These are phyloP conservation scores for Plumapathes pennacea DNA, from an alignment of 92 coral and sea anemone species.

Conservation along the genomic window DNA sequence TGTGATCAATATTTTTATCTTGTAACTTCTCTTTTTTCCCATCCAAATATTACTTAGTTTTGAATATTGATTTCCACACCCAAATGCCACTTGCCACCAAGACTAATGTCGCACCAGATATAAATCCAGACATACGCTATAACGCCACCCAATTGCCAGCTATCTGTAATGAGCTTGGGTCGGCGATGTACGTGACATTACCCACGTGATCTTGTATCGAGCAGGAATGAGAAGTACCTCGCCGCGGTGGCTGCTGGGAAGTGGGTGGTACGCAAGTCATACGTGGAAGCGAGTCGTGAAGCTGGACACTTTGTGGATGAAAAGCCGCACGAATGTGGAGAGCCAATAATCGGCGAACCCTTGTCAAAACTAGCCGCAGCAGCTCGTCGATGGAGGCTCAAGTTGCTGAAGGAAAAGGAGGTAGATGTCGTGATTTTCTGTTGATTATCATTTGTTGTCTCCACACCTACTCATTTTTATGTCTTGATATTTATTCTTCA, in stretches of 20 bases:
- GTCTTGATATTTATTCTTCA: too few relatives aligned
- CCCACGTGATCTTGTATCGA: background rate
- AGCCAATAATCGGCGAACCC: constrained; percentile 75
- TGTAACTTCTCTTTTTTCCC: background rate
- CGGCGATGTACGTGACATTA: too few relatives aligned
- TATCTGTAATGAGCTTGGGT: too few relatives aligned
- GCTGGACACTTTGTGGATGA: constrained; percentile 83
- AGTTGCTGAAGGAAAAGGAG: constrained; percentile 57
- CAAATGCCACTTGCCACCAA: too few relatives aligned
- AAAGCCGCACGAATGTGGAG: constrained; percentile 92
- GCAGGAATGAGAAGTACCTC: constrained; percentile 89
- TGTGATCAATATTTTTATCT: too few relatives aligned
- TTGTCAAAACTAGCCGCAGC: constrained; percentile 76
- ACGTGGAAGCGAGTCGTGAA: constrained; percentile 86
- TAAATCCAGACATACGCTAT: too few relatives aligned
- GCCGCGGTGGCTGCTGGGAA: constrained; percentile 97
- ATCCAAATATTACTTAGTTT: too few relatives aligned
- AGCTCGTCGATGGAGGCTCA: constrained; percentile 83
- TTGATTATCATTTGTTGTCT: background rate
- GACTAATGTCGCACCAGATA: too few relatives aligned
- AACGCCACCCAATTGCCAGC: too few relatives aligned
- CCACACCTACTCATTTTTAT: too few relatives aligned
- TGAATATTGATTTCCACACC: too few relatives aligned
- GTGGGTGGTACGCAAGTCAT: constrained; percentile 98
- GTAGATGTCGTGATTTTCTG: constrained; percentile 23